These are phyloP conservation scores for Azemiops feae DNA, from an alignment of 2,113 vertebrate species.

Conservation along the genomic window DNA sequence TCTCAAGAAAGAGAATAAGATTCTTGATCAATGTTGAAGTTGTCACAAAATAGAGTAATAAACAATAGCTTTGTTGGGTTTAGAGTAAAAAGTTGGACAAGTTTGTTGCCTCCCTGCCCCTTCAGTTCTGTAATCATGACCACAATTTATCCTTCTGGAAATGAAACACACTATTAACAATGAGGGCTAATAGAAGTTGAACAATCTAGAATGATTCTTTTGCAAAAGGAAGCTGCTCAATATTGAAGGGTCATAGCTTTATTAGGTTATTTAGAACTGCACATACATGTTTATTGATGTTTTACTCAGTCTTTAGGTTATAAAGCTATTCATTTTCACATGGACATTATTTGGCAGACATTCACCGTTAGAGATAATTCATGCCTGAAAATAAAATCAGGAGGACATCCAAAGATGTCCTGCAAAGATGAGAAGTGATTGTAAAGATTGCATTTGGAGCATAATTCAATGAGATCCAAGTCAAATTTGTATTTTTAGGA, in stretches of 20 bases:
- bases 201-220: not conserved
- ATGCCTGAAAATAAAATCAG: not conserved
- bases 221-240: not conserved
- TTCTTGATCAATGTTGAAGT: not conserved
- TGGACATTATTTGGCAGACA: not conserved
- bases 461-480: not conserved
- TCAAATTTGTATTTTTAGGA: not conserved
- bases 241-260: not conserved
- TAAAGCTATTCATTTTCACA: not conserved
- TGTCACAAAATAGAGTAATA: not conserved
- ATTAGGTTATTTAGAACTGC: not conserved
- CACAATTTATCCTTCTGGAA: not conserved
- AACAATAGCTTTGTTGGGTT: not conserved
- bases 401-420: not conserved
- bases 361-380: not conserved
- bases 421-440: not conserved
- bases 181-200: not conserved
- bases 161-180: not conserved
- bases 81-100: not conserved
- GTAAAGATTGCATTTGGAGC: not conserved
- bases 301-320: not conserved
- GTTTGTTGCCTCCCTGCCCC: not conserved
- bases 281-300: not conserved
- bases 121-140: not conserved
- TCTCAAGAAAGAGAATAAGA: not conserved